phyloP scores from a whole-genome alignment of 2,797 vertebrate species.

The Gila robusta region DNA sequence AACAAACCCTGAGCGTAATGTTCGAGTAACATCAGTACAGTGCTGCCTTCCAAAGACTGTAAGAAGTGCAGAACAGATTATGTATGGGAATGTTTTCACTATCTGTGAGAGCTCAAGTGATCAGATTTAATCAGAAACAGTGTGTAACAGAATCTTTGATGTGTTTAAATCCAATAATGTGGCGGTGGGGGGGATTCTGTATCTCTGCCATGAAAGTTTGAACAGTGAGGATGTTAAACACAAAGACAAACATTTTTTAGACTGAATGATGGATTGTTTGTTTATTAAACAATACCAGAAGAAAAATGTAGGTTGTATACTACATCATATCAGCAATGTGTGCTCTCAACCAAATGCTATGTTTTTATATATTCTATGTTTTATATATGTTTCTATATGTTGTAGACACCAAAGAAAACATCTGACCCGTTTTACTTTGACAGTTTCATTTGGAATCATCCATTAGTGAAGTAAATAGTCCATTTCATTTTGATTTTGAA shows the following conservation, averaged over 20 bases:
- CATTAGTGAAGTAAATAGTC: background rate
- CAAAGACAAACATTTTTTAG: background rate
- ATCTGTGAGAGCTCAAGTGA: background rate
- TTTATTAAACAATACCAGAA: slow-evolving; percentile 1
- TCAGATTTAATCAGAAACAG: slow-evolving; percentile 30
- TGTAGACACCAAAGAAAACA: background rate
- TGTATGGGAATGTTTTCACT: slow-evolving; percentile 23
- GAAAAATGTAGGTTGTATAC: background rate
- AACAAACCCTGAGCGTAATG: background rate
- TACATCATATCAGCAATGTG: background rate
- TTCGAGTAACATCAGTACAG: background rate
- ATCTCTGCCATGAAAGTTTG: background rate
- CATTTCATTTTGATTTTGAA: background rate
- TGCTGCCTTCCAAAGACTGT: background rate
- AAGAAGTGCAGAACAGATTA: background rate
- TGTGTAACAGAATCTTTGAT: slow-evolving; percentile 33
- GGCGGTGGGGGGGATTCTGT: background rate
- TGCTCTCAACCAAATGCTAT: background rate
- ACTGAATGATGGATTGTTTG: background rate
- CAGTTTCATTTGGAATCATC: background rate
- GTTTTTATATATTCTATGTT: background rate
- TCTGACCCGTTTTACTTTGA: background rate
- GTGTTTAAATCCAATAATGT: slow-evolving; percentile 33
- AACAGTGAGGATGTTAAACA: slow-evolving; percentile 10
- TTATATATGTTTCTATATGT: background rate